Percentiles rank a stretch among this genome's conserved stretches.
Conservation (phyloP, 2,888 invertebrate genomes). For the Chalcis sispes region DNA sequence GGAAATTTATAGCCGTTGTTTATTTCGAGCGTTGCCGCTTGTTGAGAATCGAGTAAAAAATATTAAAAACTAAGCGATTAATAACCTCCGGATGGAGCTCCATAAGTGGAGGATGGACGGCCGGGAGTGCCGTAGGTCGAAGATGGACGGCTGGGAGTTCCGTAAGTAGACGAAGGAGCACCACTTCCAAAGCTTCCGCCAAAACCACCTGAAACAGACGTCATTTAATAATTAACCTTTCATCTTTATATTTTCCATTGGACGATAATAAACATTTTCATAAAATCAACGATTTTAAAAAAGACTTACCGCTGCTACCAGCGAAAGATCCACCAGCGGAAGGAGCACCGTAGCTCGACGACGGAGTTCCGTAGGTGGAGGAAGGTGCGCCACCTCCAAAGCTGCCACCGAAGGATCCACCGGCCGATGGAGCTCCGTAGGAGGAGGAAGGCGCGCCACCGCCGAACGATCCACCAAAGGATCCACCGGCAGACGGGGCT, state of each 20-base stretch:
- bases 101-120: conserved; percentile 66
- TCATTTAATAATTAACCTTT: too few species aligned
- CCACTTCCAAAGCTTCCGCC: conserved; percentile 59
- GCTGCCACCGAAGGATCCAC: conserved; percentile 60
- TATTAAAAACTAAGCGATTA: conserved; percentile 31
- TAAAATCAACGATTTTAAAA: too few species aligned
- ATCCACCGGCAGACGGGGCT: conserved; percentile 72
- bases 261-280: too few species aligned
- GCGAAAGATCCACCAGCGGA: conserved; percentile 66
- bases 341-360: conserved; percentile 77
- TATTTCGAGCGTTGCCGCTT: too few species aligned
- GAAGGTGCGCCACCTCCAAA: conserved; percentile 63
- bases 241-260: too few species aligned
- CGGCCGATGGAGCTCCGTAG: conserved; percentile 72
- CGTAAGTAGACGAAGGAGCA: conserved; percentile 64
- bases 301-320: conserved; percentile 60
- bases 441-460: conserved; percentile 67
- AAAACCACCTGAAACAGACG: conserved; percentile 57
- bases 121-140: conserved; percentile 68
- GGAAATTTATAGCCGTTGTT: too few species aligned
- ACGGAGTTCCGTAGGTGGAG: conserved; percentile 63
- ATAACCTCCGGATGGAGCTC: conserved; percentile 66
- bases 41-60: too few species aligned
- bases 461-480: conserved; percentile 64
- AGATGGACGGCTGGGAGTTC: conserved; percentile 65